Evolutionary conservation across 2,888 invertebrate genomes (phyloP), one percentile per base, ranked within the genome.

Genomic region (Ochropleura leucogaster): DNA sequence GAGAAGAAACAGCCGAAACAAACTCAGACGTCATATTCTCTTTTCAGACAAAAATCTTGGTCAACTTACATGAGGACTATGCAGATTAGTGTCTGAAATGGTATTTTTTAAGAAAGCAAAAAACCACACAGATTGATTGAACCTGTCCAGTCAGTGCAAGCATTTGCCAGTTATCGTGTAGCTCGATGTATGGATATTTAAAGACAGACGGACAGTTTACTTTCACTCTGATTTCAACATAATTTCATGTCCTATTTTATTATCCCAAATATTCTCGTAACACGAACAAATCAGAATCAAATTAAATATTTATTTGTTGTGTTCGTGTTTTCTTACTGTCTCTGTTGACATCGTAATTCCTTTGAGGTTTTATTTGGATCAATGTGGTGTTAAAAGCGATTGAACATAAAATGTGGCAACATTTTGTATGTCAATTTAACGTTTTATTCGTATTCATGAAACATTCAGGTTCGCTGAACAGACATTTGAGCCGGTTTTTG

Each of bases 381-480:
- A 62, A 63, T 66, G 59, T 18, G 57, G 65, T 60, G 42, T 78
- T 77, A 72, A 65, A 77, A 77, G 44, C 57, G 30, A 63, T 72
- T 53, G 60, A 78, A 78, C 60, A 42, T 72, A 72, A 72, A 80
- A 72, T 47, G 57, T 16, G 64, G 1, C 60, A 46, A 18, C 51
- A 65, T 72, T 72, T 77, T 64, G 49, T 53, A 12, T 40, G 66
- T 40, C 55, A 65, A 60, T 59, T 59, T 59, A 53, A 49, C 68
- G 40, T 68, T 81, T 53, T 47, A 68, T 81, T 51, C n/a, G 47
- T 44, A 74, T 81, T 68, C 67, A 80, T 74, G 42, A 53, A 53
- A 67, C 10, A 60, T 64, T 80, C 65, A 53, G 47, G 12, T 47
- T 74, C 47, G n/a, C 3, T 16, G 9, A 63, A 51, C 44, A 62